These are phyloP conservation scores for Falco biarmicus DNA, from an alignment of 2,797 vertebrate genomes.

Conservation along the genomic window DNA sequence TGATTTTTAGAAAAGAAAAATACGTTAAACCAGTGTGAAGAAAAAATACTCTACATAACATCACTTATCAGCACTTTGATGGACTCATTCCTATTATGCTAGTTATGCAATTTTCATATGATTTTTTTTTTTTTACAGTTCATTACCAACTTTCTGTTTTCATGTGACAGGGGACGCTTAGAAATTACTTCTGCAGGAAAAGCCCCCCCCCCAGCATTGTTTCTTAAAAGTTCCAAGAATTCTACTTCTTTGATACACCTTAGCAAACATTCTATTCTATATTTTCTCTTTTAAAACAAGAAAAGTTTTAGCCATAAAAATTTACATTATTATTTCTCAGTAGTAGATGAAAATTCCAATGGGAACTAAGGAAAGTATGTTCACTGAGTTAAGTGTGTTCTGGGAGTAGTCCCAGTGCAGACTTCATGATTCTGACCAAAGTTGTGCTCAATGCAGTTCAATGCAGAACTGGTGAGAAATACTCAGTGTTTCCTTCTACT, in stretches of 20 bases:
- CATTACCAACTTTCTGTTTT: not conserved
- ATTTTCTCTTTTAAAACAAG: not conserved
- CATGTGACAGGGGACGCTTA: not conserved
- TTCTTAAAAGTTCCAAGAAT: not conserved
- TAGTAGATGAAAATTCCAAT: not conserved
- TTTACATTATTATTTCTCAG: not conserved
- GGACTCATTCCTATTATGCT: not conserved
- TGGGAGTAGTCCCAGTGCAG: not conserved
- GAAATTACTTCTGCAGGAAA: not conserved
- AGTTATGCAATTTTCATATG: not conserved
- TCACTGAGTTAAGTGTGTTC: not conserved
- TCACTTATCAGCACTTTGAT: not conserved
- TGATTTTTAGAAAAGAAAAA: not conserved
- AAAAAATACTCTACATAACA: not conserved
- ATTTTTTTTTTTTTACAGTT: not conserved
- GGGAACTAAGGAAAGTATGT: not conserved
- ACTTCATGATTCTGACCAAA: not conserved
- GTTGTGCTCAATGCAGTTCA: not conserved
- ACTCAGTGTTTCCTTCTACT: not conserved
- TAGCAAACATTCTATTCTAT: not conserved
- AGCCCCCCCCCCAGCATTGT: rapidly evolving
- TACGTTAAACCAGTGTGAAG: not conserved
- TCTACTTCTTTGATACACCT: not conserved
- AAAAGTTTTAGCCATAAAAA: not conserved
- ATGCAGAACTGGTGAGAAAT: not conserved